Percentiles rank a stretch among this genome's conserved stretches.
phyloP scores from a whole-genome alignment of 2,888 invertebrate species.

The Brachypalpus laphriformis region DNA sequence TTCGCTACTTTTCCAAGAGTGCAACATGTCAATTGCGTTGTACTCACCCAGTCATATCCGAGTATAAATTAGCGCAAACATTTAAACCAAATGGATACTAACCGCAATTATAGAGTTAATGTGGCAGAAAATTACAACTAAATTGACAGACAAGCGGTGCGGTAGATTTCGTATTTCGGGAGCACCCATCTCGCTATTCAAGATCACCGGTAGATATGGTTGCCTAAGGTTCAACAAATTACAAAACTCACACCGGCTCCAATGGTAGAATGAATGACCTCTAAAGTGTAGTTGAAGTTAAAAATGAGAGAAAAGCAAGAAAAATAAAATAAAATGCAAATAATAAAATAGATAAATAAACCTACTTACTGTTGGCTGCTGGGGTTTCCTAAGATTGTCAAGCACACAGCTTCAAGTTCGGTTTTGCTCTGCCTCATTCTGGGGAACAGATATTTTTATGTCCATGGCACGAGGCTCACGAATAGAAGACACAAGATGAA shows the following conservation, averaged over 20 bases:
- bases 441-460: neutral
- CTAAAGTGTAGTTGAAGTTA: constrained; percentile 54
- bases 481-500: constrained; percentile 4
- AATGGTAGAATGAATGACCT: constrained; percentile 50
- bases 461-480: constrained; percentile 20
- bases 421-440: neutral
- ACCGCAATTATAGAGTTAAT: constrained; percentile 30
- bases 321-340: neutral
- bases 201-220: constrained; percentile 48
- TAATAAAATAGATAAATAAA: constrained; percentile 50
- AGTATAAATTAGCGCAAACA: neutral
- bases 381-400: constrained; percentile 43
- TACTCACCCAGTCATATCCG: neutral
- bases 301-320: neutral
- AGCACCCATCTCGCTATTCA: constrained; percentile 57
- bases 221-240: constrained; percentile 59
- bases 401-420: constrained; percentile 24
- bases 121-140: constrained; percentile 33
- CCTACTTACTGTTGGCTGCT: constrained; percentile 37
- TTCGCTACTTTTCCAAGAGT: neutral
- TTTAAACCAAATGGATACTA: constrained; percentile 4
- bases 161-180: constrained; percentile 39
- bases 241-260: constrained; percentile 25
- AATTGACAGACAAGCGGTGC: neutral
- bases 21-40: neutral